Percentiles rank a stretch among this genome's conserved stretches.
Conservation (phyloP, 2,113 vertebrate genomes). For the Tragelaphus scriptus region DNA sequence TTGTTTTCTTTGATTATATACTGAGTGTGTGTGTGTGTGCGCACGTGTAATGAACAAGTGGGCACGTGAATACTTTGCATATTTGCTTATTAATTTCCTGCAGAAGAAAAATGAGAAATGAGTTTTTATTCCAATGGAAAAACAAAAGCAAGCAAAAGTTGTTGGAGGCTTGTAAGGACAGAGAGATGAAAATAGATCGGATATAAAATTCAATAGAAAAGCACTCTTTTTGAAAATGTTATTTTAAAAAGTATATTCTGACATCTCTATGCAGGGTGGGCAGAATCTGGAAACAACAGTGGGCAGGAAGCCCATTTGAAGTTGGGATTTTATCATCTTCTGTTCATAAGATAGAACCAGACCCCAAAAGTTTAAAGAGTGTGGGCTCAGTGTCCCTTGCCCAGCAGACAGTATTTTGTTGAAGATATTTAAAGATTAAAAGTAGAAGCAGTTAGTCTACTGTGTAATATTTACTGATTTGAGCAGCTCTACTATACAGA, state of each 20-base stretch:
- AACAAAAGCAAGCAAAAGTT: constrained; percentile 49
- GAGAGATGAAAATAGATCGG: constrained; percentile 57
- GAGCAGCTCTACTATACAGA: constrained; percentile 70
- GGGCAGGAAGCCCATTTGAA: constrained; percentile 41
- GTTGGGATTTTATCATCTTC: constrained; percentile 39
- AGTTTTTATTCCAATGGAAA: neutral
- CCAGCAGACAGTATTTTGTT: neutral
- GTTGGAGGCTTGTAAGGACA: constrained; percentile 62
- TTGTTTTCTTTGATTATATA: neutral
- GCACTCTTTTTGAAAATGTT: constrained; percentile 37
- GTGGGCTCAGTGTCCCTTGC: neutral
- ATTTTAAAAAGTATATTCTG: constrained; percentile 57
- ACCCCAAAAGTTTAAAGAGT: neutral
- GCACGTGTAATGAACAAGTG: neutral
- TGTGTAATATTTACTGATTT: constrained; percentile 65
- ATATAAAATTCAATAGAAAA: constrained; percentile 58
- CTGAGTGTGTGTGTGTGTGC: rapidly evolving
- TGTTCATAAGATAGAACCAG: neutral
- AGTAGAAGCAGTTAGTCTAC: constrained; percentile 40
- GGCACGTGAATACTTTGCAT: neutral
- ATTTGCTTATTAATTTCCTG: neutral
- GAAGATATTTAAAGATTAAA: constrained; percentile 23
- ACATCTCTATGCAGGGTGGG: constrained; percentile 40
- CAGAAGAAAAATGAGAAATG: constrained; percentile 27
- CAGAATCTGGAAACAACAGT: constrained; percentile 41